Percentiles rank a stretch among this genome's conserved stretches.
Conservation (phyloP, 92 coral and sea anemone species). For the Blastomussa wellsi region DNA sequence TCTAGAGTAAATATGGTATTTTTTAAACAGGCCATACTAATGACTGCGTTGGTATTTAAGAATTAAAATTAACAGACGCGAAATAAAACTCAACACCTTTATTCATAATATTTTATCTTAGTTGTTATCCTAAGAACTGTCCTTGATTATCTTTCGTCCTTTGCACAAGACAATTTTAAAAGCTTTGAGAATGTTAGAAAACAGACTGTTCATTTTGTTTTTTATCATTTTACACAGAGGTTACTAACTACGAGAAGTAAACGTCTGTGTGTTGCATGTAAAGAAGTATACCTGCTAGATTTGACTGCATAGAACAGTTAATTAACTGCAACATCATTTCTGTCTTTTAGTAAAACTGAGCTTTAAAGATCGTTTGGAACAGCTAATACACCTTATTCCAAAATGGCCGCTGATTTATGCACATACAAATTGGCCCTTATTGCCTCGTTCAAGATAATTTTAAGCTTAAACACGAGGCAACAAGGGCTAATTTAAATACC, state of each 20-base stretch:
- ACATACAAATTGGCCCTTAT: not conserved
- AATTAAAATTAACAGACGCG: not conserved
- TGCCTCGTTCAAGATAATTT: no score
- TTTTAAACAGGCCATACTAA: no score
- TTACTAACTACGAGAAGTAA: not conserved
- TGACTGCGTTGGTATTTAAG: not conserved
- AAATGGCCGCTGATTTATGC: no score
- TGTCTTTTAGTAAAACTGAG: not conserved
- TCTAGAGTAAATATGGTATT: not conserved
- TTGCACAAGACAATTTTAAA: not conserved
- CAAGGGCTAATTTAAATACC: no score
- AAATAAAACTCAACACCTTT: slow-evolving; percentile 21
- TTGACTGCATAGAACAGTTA: not conserved
- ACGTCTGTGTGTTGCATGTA: not conserved
- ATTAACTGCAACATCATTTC: not conserved
- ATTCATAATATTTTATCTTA: not conserved
- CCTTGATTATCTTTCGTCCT: not conserved
- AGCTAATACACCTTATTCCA: not conserved
- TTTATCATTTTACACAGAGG: not conserved
- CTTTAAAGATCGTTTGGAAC: not conserved
- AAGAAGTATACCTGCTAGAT: not conserved
- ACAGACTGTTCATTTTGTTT: not conserved
- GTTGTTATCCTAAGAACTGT: not conserved
- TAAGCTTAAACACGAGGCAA: no score
- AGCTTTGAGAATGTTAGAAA: not conserved